Evolutionary conservation across 2,113 vertebrate species (phyloP).

Genomic region (Rattus rattus): DNA sequence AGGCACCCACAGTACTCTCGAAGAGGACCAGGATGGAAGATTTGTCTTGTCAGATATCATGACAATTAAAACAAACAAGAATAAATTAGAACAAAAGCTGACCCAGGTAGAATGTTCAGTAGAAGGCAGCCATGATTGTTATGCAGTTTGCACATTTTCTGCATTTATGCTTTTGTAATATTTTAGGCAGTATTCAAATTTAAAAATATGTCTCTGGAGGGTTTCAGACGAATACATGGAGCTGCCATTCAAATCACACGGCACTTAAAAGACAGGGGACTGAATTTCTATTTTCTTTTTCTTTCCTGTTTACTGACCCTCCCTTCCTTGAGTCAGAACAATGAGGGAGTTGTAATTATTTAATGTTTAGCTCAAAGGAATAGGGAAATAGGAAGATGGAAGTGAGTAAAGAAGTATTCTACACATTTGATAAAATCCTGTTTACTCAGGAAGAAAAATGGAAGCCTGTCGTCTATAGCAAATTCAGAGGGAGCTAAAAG

Average conservation of each 20-base stretch:
- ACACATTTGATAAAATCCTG: neutral
- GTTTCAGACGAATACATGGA: neutral
- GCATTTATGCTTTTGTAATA: neutral
- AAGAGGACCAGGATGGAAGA: neutral
- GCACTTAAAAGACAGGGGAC: neutral
- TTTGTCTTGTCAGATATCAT: neutral
- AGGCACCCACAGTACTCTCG: neutral
- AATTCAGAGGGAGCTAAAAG: neutral
- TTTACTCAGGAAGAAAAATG: neutral
- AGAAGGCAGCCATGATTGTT: neutral
- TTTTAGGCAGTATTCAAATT: neutral
- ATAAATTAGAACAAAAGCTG: neutral
- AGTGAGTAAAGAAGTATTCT: neutral
- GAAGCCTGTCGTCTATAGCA: too few relatives aligned
- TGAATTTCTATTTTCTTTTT: slow-evolving; percentile 7
- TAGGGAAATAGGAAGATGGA: neutral
- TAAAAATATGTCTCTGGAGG: neutral
- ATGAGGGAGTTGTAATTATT: neutral
- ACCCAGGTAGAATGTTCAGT: neutral
- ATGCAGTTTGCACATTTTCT: neutral
- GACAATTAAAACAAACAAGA: neutral
- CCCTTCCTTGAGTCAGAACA: neutral
- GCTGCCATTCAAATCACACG: neutral
- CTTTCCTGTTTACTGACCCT: neutral
- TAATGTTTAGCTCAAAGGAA: neutral